These are phyloP conservation scores for Trichonephila clavipes DNA, from an alignment of 1,140 invertebrate genomes.

Conservation along the genomic window DNA sequence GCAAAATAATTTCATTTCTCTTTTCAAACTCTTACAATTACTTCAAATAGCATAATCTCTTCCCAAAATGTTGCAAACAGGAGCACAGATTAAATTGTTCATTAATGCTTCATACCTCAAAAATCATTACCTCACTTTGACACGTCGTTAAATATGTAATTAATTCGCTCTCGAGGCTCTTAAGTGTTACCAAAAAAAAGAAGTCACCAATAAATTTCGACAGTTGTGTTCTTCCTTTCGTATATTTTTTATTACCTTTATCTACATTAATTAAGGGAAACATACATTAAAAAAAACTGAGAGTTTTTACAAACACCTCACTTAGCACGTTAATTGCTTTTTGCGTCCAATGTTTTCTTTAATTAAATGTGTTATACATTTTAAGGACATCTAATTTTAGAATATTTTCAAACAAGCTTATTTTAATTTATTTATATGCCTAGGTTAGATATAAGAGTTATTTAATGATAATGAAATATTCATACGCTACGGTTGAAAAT, in stretches of 20 bases:
- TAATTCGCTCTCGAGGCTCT: not conserved
- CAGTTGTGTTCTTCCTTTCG: too few relatives aligned
- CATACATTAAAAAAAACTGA: conserved; percentile 23
- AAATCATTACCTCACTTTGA: conserved; percentile 34
- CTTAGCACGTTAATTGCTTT: not conserved
- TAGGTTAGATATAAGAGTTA: not conserved
- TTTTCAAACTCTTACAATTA: too few relatives aligned
- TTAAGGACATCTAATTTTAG: not conserved
- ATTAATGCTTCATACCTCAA: not conserved
- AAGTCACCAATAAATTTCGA: not conserved
- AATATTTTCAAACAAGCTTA: not conserved
- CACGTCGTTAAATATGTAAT: conserved; percentile 33
- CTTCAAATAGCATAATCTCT: too few relatives aligned
- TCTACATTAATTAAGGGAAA: conserved; percentile 33
- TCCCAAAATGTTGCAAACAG: too few relatives aligned
- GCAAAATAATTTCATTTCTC: too few relatives aligned
- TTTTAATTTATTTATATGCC: not conserved
- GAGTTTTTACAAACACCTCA: conserved; percentile 24
- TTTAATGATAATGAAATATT: not conserved
- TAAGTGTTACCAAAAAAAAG: not conserved
- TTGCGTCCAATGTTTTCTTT: not conserved
- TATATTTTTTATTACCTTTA: not conserved
- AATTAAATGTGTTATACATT: conserved; percentile 2
- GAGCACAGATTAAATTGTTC: too few relatives aligned
- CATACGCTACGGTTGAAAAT: too few relatives aligned